phyloP scores from a whole-genome alignment of 2,113 vertebrate species.

The Numenius arquata region DNA sequence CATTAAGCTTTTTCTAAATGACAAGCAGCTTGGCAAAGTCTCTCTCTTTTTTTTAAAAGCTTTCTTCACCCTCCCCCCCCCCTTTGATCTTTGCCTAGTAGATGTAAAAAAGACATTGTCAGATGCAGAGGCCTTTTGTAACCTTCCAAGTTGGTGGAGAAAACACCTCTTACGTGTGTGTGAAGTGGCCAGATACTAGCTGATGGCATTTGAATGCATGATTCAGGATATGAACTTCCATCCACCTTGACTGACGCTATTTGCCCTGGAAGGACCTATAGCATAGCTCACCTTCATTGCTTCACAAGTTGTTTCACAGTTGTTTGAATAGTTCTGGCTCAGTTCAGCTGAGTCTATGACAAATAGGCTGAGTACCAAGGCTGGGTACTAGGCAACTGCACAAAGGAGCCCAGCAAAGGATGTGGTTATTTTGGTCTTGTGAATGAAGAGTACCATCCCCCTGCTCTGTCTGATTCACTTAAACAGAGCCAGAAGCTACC shows the following conservation, averaged over 20 bases:
- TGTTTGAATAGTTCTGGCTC: neutral
- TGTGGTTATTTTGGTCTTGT: neutral
- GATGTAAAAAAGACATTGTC: constrained; percentile 41
- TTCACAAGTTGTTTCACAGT: neutral
- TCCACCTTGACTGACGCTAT: neutral
- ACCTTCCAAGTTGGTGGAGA: neutral
- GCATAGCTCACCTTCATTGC: neutral
- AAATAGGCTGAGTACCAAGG: neutral
- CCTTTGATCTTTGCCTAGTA: constrained; percentile 42
- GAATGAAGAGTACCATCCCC: neutral
- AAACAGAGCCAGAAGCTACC: neutral
- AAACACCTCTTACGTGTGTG: rapidly evolving
- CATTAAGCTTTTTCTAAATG: constrained; percentile 70
- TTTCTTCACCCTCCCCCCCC: neutral
- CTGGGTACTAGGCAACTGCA: neutral
- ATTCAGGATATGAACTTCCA: neutral
- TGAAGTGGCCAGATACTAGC: neutral
- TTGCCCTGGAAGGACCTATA: neutral
- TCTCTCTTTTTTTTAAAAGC: constrained; percentile 28
- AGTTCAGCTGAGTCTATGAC: neutral
- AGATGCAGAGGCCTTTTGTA: neutral
- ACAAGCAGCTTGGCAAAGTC: constrained; percentile 64
- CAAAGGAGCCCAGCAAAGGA: neutral
- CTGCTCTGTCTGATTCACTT: neutral
- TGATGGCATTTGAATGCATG: neutral